Percentiles rank a stretch among this genome's conserved stretches.
These are phyloP conservation scores for Sicus ferrugineus DNA, from an alignment of 2,888 invertebrate species.

Conservation along the genomic window DNA sequence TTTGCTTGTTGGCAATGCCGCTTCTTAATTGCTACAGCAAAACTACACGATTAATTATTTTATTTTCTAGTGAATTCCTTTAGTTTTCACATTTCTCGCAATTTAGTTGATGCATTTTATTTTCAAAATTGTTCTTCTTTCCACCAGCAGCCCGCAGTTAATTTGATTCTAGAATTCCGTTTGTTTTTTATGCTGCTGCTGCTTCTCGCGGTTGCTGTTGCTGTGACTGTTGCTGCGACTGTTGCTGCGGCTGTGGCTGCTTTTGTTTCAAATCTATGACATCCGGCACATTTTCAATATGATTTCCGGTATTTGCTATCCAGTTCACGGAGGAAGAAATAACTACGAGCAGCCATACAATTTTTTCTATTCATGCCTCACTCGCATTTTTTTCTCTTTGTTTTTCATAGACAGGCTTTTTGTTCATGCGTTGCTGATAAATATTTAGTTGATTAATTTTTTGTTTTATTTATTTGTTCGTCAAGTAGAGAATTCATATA, in stretches of 20 bases:
- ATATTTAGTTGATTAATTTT: background rate
- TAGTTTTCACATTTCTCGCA: background rate
- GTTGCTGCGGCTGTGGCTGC: background rate
- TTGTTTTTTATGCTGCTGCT: background rate
- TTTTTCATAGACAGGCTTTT: background rate
- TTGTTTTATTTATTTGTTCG: background rate
- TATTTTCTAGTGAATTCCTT: background rate
- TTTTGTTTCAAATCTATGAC: slow-evolving; percentile 31
- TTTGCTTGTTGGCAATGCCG: too few relatives aligned
- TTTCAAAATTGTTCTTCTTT: too few relatives aligned
- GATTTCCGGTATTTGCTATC: slow-evolving; percentile 35
- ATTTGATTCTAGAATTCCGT: background rate
- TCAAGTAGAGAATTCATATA: background rate
- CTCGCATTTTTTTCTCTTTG: background rate
- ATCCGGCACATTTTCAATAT: slow-evolving; percentile 38
- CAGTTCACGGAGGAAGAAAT: background rate
- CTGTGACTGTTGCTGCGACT: background rate
- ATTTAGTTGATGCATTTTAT: too few relatives aligned
- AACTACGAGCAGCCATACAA: background rate
- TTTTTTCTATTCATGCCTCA: background rate
- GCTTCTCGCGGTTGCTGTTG: background rate
- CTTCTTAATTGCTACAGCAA: too few relatives aligned
- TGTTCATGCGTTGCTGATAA: background rate
- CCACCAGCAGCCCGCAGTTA: background rate
- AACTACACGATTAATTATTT: background rate